Evolutionary conservation across 2,797 vertebrate species (phyloP).

Genomic region (Cryptoprocta ferox): DNA sequence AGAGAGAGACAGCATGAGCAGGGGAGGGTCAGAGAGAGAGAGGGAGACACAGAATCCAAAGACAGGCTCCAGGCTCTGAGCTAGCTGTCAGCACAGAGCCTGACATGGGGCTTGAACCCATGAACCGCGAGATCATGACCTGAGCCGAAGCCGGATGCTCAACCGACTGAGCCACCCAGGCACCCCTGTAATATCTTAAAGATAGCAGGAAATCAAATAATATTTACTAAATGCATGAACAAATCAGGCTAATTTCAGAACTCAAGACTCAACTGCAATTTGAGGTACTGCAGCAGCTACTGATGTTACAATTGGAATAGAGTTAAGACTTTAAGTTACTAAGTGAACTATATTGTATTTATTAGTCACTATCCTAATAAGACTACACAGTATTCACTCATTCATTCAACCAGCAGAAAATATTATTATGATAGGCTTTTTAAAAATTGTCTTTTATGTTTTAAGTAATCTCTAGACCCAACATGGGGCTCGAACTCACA

Average conservation of each 20-base stretch:
- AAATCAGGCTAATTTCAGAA: neutral
- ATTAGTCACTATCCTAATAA: neutral
- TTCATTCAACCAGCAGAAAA: neutral
- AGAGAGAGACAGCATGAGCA: too few species aligned
- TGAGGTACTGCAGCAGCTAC: neutral
- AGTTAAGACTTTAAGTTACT: neutral
- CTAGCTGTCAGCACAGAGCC: too few species aligned
- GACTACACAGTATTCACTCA: neutral
- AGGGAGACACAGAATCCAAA: too few species aligned
- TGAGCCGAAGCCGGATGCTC: too few species aligned
- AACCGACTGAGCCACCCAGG: too few species aligned
- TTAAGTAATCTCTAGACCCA: neutral
- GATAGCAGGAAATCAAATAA: neutral
- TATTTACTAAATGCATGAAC: neutral
- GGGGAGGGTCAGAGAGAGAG: too few species aligned
- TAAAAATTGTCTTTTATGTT: neutral
- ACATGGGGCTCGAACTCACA: neutral
- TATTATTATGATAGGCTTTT: neutral
- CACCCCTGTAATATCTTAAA: neutral
- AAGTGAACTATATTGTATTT: neutral
- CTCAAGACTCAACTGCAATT: constrained; percentile 8
- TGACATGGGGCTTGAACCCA: too few species aligned
- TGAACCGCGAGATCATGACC: too few species aligned
- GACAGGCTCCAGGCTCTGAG: too few species aligned
- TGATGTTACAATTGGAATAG: neutral